Evolutionary conservation across 2,797 vertebrate species (phyloP).

Genomic region (Aplochiton taeniatus): DNA sequence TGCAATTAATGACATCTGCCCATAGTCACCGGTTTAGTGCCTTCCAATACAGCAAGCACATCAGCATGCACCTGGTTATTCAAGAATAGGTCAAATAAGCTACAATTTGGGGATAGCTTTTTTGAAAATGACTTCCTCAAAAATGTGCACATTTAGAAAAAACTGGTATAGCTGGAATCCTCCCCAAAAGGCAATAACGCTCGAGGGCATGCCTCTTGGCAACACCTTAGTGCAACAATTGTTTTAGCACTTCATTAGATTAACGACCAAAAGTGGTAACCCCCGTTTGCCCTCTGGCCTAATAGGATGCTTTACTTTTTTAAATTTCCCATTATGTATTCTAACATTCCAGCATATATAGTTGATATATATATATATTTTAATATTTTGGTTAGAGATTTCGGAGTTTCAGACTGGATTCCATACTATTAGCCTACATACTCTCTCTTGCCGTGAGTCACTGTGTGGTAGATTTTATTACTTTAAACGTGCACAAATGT

Average conservation of each 20-base stretch:
- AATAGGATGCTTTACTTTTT: too few relatives aligned
- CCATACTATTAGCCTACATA: too few relatives aligned
- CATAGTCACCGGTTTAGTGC: constrained; percentile 10
- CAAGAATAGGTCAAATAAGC: constrained; percentile 27
- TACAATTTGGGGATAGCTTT: too few relatives aligned
- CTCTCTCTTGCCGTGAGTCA: neutral
- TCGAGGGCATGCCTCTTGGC: constrained; percentile 59
- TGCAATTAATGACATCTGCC: constrained; percentile 40
- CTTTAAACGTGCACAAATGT: constrained; percentile 44
- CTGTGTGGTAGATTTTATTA: constrained; percentile 21
- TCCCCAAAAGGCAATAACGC: constrained; percentile 18
- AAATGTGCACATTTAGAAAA: too few relatives aligned
- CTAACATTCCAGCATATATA: too few relatives aligned
- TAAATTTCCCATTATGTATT: too few relatives aligned
- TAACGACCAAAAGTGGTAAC: constrained; percentile 10
- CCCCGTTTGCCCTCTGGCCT: constrained; percentile 2
- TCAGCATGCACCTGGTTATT: constrained; percentile 11
- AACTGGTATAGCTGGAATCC: too few relatives aligned
- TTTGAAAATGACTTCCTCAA: too few relatives aligned
- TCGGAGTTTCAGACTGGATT: too few relatives aligned
- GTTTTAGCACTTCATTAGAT: constrained; percentile 35
- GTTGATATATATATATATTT: too few relatives aligned
- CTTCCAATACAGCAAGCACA: constrained; percentile 21
- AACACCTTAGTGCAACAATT: constrained; percentile 50
- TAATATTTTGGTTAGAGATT: too few relatives aligned